These are phyloP conservation scores for Cantharis nigra DNA, from an alignment of 2,888 invertebrate species.

Conservation along the genomic window DNA sequence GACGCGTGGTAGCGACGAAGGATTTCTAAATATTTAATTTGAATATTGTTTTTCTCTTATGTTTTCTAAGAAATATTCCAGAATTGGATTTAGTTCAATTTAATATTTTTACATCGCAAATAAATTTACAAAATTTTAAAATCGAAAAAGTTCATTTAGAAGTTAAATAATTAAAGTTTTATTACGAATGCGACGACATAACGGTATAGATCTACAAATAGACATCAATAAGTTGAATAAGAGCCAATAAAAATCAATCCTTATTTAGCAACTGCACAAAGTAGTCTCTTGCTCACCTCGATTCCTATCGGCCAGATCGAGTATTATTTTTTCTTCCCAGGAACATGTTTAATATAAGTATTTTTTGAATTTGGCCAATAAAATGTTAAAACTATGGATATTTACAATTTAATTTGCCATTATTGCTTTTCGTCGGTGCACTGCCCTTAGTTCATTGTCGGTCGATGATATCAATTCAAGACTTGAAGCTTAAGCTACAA, in stretches of 20 bases:
- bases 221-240: constrained; percentile 21
- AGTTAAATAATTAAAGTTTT: background rate
- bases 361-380: background rate
- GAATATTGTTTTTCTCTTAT: background rate
- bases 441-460: background rate
- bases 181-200: background rate
- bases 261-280: constrained; percentile 32
- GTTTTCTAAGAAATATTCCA: background rate
- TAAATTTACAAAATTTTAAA: background rate
- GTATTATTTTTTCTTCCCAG: background rate
- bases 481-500: no score
- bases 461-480: background rate
- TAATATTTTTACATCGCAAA: background rate
- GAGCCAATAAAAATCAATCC: constrained; percentile 10
- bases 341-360: background rate
- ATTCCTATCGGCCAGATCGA: background rate
- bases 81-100: background rate
- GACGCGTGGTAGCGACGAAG: background rate
- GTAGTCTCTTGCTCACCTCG: background rate
- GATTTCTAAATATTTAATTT: background rate
- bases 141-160: background rate
- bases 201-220: constrained; percentile 24
- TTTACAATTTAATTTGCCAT: background rate
- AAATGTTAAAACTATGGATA: background rate
- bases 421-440: background rate